Percentiles rank a stretch among this genome's conserved stretches.
Conservation (phyloP, 2,888 invertebrate species). For the Phalera bucephala region DNA sequence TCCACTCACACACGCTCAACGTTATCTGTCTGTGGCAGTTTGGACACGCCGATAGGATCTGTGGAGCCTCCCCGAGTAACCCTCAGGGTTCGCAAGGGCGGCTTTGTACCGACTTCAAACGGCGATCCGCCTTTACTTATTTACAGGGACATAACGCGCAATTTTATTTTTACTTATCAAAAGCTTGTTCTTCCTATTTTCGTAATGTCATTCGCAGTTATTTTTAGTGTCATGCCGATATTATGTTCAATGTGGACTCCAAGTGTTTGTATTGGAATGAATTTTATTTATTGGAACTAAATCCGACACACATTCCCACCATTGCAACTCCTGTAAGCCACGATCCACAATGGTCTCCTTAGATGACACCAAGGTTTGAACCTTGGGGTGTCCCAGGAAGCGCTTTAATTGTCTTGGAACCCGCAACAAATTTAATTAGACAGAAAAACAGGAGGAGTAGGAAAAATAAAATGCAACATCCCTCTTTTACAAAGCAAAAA, state of each 20-base stretch:
- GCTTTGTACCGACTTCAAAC: constrained; percentile 66
- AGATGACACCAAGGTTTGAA: too few relatives aligned
- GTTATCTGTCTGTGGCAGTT: constrained; percentile 76
- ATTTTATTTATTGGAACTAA: too few relatives aligned
- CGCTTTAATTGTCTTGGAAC: too few relatives aligned
- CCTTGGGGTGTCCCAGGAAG: too few relatives aligned
- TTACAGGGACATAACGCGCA: constrained; percentile 56
- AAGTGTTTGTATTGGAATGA: background rate
- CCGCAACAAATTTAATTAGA: too few relatives aligned
- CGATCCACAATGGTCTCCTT: too few relatives aligned
- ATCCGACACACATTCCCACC: too few relatives aligned
- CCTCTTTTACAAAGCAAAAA: too few relatives aligned
- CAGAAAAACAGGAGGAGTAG: too few relatives aligned
- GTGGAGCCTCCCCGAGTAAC: constrained; percentile 39
- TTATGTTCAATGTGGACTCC: background rate
- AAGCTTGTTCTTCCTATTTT: constrained; percentile 26
- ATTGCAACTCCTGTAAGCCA: too few relatives aligned
- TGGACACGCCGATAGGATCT: constrained; percentile 70
- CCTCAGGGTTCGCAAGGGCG: constrained; percentile 33
- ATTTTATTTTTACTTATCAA: constrained; percentile 56
- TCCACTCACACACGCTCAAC: constrained; percentile 59
- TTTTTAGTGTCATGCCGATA: background rate
- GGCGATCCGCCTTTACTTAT: constrained; percentile 59
- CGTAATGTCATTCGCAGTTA: constrained; percentile 34
- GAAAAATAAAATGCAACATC: too few relatives aligned